A percentile compares a stretch with the other conserved stretches of the same genome.
These are phyloP conservation scores for Xylocopa sonorina DNA, from an alignment of 1,140 invertebrate species.

Conservation along the genomic window DNA sequence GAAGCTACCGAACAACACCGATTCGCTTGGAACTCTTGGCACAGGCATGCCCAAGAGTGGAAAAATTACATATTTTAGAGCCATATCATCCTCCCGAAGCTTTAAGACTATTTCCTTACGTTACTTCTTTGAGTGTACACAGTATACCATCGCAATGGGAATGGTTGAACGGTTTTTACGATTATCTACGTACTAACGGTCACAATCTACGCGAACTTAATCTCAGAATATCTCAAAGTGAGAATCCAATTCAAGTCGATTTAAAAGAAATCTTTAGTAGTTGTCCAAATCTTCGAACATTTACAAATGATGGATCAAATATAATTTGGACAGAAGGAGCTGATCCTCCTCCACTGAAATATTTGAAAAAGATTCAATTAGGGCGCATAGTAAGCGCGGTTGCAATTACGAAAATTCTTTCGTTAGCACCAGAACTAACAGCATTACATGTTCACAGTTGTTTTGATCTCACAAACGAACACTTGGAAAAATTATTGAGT, in stretches of 20 bases:
- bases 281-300: slow-evolving; percentile 75
- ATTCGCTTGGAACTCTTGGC: slow-evolving; percentile 77
- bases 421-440: slow-evolving; percentile 73
- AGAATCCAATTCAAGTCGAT: slow-evolving; percentile 74
- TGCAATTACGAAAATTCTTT: slow-evolving; percentile 75
- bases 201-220: slow-evolving; percentile 75
- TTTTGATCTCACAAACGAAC: slow-evolving; percentile 76
- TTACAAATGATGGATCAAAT: slow-evolving; percentile 75
- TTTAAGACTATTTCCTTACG: slow-evolving; percentile 74
- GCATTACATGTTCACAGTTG: slow-evolving; percentile 79
- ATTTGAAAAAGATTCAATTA: slow-evolving; percentile 77
- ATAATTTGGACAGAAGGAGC: slow-evolving; percentile 73
- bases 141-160: slow-evolving; percentile 74
- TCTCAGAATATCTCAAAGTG: slow-evolving; percentile 72
- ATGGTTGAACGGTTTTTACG: slow-evolving; percentile 79
- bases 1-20: slow-evolving; percentile 75
- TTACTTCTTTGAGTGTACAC: slow-evolving; percentile 79
- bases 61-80: slow-evolving; percentile 78
- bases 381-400: slow-evolving; percentile 74
- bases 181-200: slow-evolving; percentile 78
- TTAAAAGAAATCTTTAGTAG: slow-evolving; percentile 73
- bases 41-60: slow-evolving; percentile 77
- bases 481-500: slow-evolving; percentile 68
- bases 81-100: slow-evolving; percentile 79
- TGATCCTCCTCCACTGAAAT: slow-evolving; percentile 67